Evolutionary conservation across 2,888 invertebrate genomes (phyloP).

Genomic region (Phlogophora meticulosa): DNA sequence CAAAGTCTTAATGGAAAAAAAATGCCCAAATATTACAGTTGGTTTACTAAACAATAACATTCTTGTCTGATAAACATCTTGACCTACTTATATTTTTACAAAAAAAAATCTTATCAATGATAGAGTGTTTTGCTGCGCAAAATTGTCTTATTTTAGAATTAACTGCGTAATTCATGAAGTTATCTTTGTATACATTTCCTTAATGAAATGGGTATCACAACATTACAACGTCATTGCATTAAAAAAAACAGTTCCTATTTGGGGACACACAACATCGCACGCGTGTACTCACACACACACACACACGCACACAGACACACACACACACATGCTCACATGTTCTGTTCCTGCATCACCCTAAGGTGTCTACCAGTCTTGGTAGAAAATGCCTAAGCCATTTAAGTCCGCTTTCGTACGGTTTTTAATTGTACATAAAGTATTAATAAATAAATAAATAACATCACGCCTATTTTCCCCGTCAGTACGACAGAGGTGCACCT

Average conservation of each 20-base stretch:
- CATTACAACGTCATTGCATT: conserved; percentile 14
- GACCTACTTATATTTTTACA: conserved; percentile 49
- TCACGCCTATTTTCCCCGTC: too few species aligned
- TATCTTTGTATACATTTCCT: conserved; percentile 42
- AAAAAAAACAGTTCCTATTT: conserved; percentile 10
- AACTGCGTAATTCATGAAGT: conserved; percentile 39
- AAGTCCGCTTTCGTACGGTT: too few species aligned
- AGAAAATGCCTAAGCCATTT: too few species aligned
- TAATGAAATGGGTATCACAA: conserved; percentile 15
- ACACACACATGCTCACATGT: too few species aligned
- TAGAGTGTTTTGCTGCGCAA: conserved; percentile 30
- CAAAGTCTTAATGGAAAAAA: not conserved
- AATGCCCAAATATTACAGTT: not conserved
- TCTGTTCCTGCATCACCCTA: too few species aligned
- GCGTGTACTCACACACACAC: too few species aligned
- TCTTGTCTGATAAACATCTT: conserved; percentile 17
- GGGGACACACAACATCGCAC: not conserved
- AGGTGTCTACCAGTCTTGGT: too few species aligned
- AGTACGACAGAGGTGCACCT: too few species aligned
- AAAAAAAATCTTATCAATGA: conserved; percentile 49
- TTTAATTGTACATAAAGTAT: too few species aligned
- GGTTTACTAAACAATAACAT: conserved; percentile 34
- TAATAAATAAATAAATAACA: too few species aligned
- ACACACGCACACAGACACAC: too few species aligned
- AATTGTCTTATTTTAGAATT: conserved; percentile 37